Percentiles rank a stretch among this genome's conserved stretches.
phyloP scores from a whole-genome alignment of 2,888 invertebrate species.

The Apodemia zela region DNA sequence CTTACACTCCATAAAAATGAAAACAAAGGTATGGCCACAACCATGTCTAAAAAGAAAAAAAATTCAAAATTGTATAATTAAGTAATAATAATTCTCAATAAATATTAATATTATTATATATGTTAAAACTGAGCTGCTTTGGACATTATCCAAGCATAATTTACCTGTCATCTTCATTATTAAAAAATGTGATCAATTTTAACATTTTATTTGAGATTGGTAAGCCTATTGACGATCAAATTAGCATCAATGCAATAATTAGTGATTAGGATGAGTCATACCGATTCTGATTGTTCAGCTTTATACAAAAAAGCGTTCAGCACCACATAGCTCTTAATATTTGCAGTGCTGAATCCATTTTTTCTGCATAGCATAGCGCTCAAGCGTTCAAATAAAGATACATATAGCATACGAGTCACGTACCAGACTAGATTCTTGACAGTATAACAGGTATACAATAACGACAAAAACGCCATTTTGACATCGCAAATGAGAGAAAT shows the following conservation, averaged over 20 bases:
- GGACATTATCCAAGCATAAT: too few species aligned
- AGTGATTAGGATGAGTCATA: neutral
- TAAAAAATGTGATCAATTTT: neutral
- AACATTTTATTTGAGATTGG: neutral
- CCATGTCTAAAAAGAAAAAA: slow-evolving; percentile 8
- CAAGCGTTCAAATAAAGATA: too few species aligned
- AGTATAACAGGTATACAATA: neutral
- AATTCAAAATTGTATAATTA: slow-evolving; percentile 1
- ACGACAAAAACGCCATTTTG: too few species aligned
- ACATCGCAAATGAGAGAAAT: too few species aligned
- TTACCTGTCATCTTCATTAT: neutral
- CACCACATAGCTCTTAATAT: neutral
- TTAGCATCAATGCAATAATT: neutral
- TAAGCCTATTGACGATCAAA: neutral
- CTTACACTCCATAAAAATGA: slow-evolving; percentile 19
- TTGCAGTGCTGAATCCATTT: too few species aligned
- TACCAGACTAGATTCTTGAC: too few species aligned
- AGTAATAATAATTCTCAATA: slow-evolving; percentile 7
- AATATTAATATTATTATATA: neutral
- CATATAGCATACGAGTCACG: too few species aligned
- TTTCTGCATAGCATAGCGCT: too few species aligned
- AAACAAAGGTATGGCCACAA: slow-evolving; percentile 23
- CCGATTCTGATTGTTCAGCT: neutral
- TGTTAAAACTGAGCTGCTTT: too few species aligned
- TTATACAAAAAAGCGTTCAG: neutral